Base-by-base conservation (phyloP, 2,113 vertebrate genomes). In the Eolophus roseicapilla region DNA sequence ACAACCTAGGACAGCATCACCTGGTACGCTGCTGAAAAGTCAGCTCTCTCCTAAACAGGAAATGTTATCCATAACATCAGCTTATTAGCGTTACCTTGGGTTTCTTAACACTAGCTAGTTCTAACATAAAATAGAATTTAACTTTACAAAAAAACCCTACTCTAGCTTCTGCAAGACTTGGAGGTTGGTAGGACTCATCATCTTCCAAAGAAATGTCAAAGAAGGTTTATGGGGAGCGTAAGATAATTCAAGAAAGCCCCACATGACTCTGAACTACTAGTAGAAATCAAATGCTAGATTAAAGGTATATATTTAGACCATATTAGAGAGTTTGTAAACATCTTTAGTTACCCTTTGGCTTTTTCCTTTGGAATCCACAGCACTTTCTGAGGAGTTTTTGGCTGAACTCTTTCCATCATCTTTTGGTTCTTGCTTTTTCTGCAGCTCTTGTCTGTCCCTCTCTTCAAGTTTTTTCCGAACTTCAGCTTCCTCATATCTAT, bases 401-500 rank as follows among this genome's bases (percentile, higher is more conserved):
- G 95, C 95, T 7, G 83, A 87, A 3, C 95, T 96, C 81, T 98
- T 98, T 78, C 97, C 98, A 55, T 97, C 97, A 28, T 98, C 98
- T 97, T 96, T 97, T 64, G 86, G 97, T 47, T 97, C 97, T 82
- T 98, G 98, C 88, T 98, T 98, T 91, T 90, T 98, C 92, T 98
- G 98, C 75, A 98, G 98, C 86, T 99, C 99, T 90, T 99, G 97
- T 82, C 97, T 98, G 74, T 99, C 99, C 79, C 98, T 99, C 95
- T 99, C 99, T 96, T 99, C 99, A 49, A 99, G 98, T 82, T 98
- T 98, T 95, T 99, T 99, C n/a, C 99, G 97, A 86, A 99, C 99
- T 97, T 99, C 99, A 44, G 98, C 98, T 97, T 99, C 99, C 93
- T 99, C 99, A 21, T 99, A 99, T 98, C 99, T 99, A 67, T 91